Base-by-base conservation (phyloP, 2,888 invertebrate genomes). In the Desoria tigrina region DNA sequence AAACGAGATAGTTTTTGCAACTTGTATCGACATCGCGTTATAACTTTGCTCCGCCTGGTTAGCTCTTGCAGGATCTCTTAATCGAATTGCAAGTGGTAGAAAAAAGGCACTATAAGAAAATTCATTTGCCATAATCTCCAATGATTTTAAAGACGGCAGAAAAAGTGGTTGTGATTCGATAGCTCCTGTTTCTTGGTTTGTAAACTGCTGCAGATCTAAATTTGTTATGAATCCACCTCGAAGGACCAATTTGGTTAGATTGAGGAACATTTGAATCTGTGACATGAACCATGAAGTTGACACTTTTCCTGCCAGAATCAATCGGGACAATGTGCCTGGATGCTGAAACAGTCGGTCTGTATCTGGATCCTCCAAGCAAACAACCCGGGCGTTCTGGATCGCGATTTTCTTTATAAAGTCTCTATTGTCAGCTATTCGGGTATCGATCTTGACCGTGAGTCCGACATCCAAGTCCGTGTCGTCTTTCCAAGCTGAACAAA, bases 81-180 rank as follows among this genome's bases (percentile, higher is more conserved):
- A 49, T 11, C 69, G 42, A 0, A 69, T 42, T 3, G 55, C 21
- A 1, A 69, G 42, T 1, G 69, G 64, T 14, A 69, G 61, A 21
- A 18, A 45, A 0, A 16, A 32, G n/a, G 61, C 39, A 28, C 61
- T 65, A 32, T 66, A 69, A 1, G 64, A 54, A 42, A 59, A 66
- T 42, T 69, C 69, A 50, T 64, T 66, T 49, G 64, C 61, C 11
- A 69, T 45, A 11, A 69, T 39, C n/a, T 45, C 45, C 6, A 45
- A 21, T 9, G 45, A 18, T 6, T 45, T 16, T n/a, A 45, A 45
- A 9, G 16, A 18, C n/a, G 45, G 45, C 45, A 45, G 21, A 6
- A 45, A 45, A 45, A 45, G 6, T 18, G 16, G 45, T 7, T 32
- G 32, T 11, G 11, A 32, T 4, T 4, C 4, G 4, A 11, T 7